Conservation (phyloP, 2,888 invertebrate genomes). For the Pachycephus smyrnensis region DNA sequence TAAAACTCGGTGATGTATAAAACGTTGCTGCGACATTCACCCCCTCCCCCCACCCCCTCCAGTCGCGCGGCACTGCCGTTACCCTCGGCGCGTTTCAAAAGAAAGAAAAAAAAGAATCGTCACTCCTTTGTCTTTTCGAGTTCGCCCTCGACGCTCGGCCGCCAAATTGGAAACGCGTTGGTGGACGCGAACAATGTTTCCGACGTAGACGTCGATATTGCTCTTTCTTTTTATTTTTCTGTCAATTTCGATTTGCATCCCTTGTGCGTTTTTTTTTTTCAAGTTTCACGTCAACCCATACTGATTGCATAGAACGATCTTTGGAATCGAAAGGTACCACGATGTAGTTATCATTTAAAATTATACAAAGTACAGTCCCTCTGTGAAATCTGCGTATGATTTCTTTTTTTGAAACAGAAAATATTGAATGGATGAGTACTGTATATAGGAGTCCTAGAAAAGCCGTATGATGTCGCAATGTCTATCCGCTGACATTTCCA, state of each 20-base stretch:
- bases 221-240: neutral
- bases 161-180: slow-evolving; percentile 37
- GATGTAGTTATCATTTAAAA: neutral
- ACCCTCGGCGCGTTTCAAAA: slow-evolving; percentile 9
- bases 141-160: slow-evolving; percentile 27
- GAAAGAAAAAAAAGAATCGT: slow-evolving; percentile 38
- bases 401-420: neutral
- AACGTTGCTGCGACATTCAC: slow-evolving; percentile 44
- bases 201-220: slow-evolving; percentile 17
- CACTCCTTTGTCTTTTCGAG: slow-evolving; percentile 38
- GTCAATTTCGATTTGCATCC: too few relatives aligned
- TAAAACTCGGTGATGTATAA: slow-evolving; percentile 52
- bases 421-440: neutral
- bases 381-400: neutral
- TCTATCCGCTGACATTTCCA: neutral
- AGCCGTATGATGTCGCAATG: neutral
- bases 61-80: neutral
- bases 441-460: neutral
- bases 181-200: slow-evolving; percentile 37
- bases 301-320: neutral
- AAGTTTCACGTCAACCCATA: neutral
- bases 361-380: neutral
- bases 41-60: too few relatives aligned
- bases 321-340: neutral
- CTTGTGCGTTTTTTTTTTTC: too few relatives aligned